Percentiles rank a stretch among this genome's conserved stretches.
Evolutionary conservation across 37 sponge, comb jelly and placozoan species (phyloP).

Genomic region (Diacarnus erythraeanus): DNA sequence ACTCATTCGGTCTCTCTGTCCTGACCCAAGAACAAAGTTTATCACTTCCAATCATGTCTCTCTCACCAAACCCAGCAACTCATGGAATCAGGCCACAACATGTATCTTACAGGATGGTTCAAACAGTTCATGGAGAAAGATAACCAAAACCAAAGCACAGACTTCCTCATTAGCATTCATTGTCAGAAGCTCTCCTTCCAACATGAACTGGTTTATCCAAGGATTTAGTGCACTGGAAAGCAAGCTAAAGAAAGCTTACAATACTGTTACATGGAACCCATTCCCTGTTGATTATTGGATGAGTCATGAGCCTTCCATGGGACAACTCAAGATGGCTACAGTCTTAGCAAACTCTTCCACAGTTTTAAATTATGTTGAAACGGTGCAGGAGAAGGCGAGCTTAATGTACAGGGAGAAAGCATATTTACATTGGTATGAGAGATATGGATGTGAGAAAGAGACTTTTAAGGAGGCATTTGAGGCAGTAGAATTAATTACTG

Average conservation of each 20-base stretch:
- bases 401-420: slow-evolving; percentile 56
- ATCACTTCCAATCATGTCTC: slow-evolving; percentile 39
- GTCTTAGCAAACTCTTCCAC: slow-evolving; percentile 43
- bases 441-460: slow-evolving; percentile 54
- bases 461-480: slow-evolving; percentile 65
- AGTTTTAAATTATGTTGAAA: slow-evolving; percentile 28
- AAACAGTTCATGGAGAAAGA: neutral
- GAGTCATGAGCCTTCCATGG: slow-evolving; percentile 30
- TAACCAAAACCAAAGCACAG: neutral
- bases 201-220: slow-evolving; percentile 9
- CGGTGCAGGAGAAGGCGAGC: slow-evolving; percentile 35
- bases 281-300: slow-evolving; percentile 66
- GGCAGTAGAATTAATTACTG: slow-evolving; percentile 17
- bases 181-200: slow-evolving; percentile 18
- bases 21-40: slow-evolving; percentile 49
- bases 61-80: slow-evolving; percentile 1
- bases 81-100: slow-evolving; percentile 43
- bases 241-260: slow-evolving; percentile 37
- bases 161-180: slow-evolving; percentile 11
- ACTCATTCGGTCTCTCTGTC: slow-evolving; percentile 53
- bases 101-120: neutral
- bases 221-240: slow-evolving; percentile 9
- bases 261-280: slow-evolving; percentile 74
- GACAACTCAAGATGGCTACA: slow-evolving; percentile 36
- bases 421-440: slow-evolving; percentile 86